phyloP scores from a whole-genome alignment of 1,140 invertebrate species.

The Armadillidium nasatum region DNA sequence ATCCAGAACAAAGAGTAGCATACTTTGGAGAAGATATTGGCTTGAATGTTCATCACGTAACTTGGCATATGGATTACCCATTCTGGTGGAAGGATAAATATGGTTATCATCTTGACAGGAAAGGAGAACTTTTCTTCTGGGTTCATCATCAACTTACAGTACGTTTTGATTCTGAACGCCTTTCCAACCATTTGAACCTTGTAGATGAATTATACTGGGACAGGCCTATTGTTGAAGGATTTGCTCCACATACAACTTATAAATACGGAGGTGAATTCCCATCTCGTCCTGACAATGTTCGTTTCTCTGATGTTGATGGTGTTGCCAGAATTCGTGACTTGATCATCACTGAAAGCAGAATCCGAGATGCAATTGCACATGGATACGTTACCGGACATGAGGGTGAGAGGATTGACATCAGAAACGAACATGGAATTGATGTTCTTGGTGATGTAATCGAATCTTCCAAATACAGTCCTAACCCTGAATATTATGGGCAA shows the following conservation, averaged over 20 bases:
- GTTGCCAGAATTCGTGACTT: slow-evolving; percentile 22
- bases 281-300: slow-evolving; percentile 54
- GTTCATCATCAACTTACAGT: slow-evolving; percentile 55
- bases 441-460: slow-evolving; percentile 31
- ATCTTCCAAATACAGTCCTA: slow-evolving; percentile 30
- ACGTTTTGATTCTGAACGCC: slow-evolving; percentile 54
- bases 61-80: slow-evolving; percentile 54
- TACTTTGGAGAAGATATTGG: slow-evolving; percentile 63
- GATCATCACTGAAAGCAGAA: slow-evolving; percentile 20
- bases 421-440: slow-evolving; percentile 29
- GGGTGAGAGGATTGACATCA: slow-evolving; percentile 28
- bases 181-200: slow-evolving; percentile 52
- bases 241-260: slow-evolving; percentile 57
- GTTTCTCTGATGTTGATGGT: slow-evolving; percentile 21
- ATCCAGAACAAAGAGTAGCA: slow-evolving; percentile 54
- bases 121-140: slow-evolving; percentile 52
- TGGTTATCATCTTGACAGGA: slow-evolving; percentile 39
- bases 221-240: slow-evolving; percentile 55
- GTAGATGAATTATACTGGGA: slow-evolving; percentile 51
- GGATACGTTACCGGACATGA: neutral
- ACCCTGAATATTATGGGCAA: slow-evolving; percentile 45
- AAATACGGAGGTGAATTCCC: slow-evolving; percentile 62
- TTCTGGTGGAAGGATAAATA: slow-evolving; percentile 52
- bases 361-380: slow-evolving; percentile 23
- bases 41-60: slow-evolving; percentile 65